Evolutionary conservation across 1,140 invertebrate genomes (phyloP), one percentile per base, ranked within the genome.

Genomic region (Plutomurus gul): DNA sequence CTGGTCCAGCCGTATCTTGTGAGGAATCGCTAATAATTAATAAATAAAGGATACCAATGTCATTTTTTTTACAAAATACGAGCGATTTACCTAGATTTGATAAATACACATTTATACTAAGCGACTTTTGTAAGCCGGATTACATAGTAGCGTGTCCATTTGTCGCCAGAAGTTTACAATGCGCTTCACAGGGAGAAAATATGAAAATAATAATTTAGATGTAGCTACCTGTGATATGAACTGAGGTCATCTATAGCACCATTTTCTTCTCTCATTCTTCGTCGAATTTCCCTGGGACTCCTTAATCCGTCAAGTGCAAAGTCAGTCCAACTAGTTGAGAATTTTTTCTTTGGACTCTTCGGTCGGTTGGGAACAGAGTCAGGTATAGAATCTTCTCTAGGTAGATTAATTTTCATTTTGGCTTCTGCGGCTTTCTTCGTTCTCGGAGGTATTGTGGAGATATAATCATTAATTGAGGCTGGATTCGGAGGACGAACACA

Each of bases 381-480:
- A 82, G 75, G 78, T 79, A 82, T 37, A 2, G 85, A 86, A 33
- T 92, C 91, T 82, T 91, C 90, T 8, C 90, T 87, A 0, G 92
- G 92, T 70, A 93, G 83, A 46, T 89, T 91, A 22, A 93, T 93
- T 83, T 91, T 90, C 85, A 93, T 88, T 81, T 92, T 91, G 80
- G 92, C 91, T 0, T 87, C 87, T 2, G 86, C 86, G 77, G 86
- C 84, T 3, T 83, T 84, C 1, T 13, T 46, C 27, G 10, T 37
- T 51, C n/a, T 76, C 76, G 81, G 81, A 27, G 84, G 80, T 51
- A 85, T 81, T 18, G 73, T 76, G 47, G 82, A 82, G 82, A 87
- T 88, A 85, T 87, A 95, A 83, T 94, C 93, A 84, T 95, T 93
- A 49, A 96, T 86, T 22, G 92, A 89, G 4, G 91, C 91, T 20